Base-by-base conservation (phyloP, 2,888 invertebrate genomes). In the Chorisops tibialis region DNA sequence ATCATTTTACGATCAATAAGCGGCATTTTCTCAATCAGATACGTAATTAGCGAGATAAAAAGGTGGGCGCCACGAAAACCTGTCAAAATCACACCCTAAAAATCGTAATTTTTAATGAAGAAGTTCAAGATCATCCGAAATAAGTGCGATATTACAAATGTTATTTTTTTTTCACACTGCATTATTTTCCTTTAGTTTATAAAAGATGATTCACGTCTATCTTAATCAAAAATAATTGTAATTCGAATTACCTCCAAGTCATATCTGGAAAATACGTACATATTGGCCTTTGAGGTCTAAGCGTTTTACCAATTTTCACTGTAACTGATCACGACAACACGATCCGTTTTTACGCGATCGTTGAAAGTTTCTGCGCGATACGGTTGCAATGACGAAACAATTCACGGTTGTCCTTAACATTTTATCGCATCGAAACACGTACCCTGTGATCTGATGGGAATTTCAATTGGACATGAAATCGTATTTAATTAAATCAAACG, bases 381-480 rank as follows among this genome's bases (percentile, higher is more conserved):
- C 52, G 22, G 52, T 54, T 54, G 52, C 52, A 41, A 41, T 62
- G 59, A 45, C 47, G 63, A 51, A 63, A 63, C 45, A 11, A 45
- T 30, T 45, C 45, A 43, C 51, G 52, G 47, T 22, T 59, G 63
- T 63, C 63, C 63, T 63, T 63, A 63, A 63, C 63, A 63, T 63
- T 63, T 63, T 37, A 19, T 6, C 39, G 22, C 7, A 18, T 21
- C 59, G 30, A 9, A 30, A 30, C 30, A 9, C 5, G 9, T 30
- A 30, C 30, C 2, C 30, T 30, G 9, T 30, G 30, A 30, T 30
- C 30, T 9, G 30, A 30, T 30, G 30, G 30, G 30, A 30, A 30
- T 30, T 30, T 30, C 30, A 30, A 30, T 30, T 30, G 30, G 30
- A 30, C 30, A 2, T 30, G n/a, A 30, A 30, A 30, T 30, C 9